Base-by-base conservation (phyloP, 1,140 invertebrate species). In the Apis laboriosa region DNA sequence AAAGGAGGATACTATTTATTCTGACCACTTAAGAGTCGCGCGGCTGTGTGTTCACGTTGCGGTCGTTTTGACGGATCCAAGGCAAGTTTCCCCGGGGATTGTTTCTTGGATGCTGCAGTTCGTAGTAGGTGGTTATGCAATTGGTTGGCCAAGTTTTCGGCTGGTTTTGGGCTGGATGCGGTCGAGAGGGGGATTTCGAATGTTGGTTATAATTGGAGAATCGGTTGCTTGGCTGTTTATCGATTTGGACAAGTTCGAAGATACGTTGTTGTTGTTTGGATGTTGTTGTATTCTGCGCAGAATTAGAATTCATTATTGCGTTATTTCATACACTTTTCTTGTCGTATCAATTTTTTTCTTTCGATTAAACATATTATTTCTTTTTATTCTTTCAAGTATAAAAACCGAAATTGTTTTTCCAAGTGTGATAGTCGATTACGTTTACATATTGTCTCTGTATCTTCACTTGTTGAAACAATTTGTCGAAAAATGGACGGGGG, bases 61-160 rank as follows among this genome's bases (percentile, higher is more conserved):
- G 72, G 56, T 24, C 34, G 55, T 74, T 74, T 74, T 74, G 72
- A 74, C 21, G 34, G 56, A 74, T 49, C 13, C 56, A 11, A 60
- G 34, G 72, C 34, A 49, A 74, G 72, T 74, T 74, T 60, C 19
- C 11, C 7, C 15, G 28, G 72, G 55, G 21, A 60, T 58, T 49
- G 72, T 75, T 61, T 61, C 56, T 24, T 51, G 21, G n/a, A 24
- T 49, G 34, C 43, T 49, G 72, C 5, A n/a, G 13, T 34, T 13
- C 9, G 21, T 5, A 7, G 34, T 12, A 1, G 7, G 34, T 61
- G 12, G 72, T 75, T 61, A 24, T n/a, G 56, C 24, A 75, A 75
- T 75, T 61, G 58, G 43, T 51, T 8, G 24, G 34, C 8, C 56
- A 19, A 73, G 21, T 74, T 74, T 13, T 13, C 13, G 19, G n/a